A percentile compares a stretch with the other conserved stretches of the same genome.
Evolutionary conservation across 2,113 vertebrate genomes (phyloP).

Genomic region (Shinisaurus crocodilurus): DNA sequence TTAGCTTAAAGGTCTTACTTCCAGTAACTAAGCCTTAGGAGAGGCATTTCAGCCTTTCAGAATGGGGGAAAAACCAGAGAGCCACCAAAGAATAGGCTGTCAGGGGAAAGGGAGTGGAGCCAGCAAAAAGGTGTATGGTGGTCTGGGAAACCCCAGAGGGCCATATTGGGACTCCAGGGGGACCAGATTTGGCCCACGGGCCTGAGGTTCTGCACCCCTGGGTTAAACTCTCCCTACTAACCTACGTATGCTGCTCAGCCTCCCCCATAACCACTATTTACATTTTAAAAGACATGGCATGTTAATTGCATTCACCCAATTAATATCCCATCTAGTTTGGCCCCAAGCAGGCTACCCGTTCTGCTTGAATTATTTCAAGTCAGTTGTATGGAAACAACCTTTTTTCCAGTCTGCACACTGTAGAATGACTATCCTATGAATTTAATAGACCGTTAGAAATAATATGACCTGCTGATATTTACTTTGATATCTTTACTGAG

Average conservation of each 20-base stretch:
- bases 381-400: neutral
- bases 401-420: neutral
- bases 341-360: neutral
- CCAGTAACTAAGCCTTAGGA: too few species aligned
- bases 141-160: too few species aligned
- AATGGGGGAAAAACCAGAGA: too few species aligned
- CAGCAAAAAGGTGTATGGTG: too few species aligned
- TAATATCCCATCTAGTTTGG: neutral
- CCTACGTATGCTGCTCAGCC: neutral
- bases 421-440: neutral
- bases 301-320: neutral
- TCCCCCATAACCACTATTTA: neutral
- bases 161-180: too few species aligned
- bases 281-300: neutral
- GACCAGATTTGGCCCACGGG: too few species aligned
- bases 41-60: too few species aligned
- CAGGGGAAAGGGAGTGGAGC: too few species aligned
- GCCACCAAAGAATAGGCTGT: too few species aligned
- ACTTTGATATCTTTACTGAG: constrained; percentile 25
- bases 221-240: neutral
- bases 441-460: neutral
- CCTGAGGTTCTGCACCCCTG: too few species aligned
- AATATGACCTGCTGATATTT: constrained; percentile 4
- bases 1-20: too few species aligned
- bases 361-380: neutral